A percentile compares a stretch with the other conserved stretches of the same genome.
Evolutionary conservation across 2,888 invertebrate species (phyloP).

Genomic region (Ochropacha duplaris): DNA sequence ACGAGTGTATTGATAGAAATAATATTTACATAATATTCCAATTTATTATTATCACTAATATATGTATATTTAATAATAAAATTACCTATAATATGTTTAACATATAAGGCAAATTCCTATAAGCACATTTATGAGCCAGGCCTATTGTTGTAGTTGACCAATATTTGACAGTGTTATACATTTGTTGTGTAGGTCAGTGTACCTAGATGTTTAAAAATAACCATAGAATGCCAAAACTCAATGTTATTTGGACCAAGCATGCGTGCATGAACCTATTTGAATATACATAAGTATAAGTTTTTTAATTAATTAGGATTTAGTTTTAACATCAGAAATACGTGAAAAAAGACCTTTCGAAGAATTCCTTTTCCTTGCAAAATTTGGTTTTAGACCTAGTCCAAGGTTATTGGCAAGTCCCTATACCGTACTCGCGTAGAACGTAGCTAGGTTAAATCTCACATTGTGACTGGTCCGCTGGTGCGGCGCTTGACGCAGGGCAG

Average conservation of each 20-base stretch:
- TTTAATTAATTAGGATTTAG: constrained; percentile 32
- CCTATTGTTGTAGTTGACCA: not conserved
- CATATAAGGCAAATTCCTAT: not conserved
- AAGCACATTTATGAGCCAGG: not conserved
- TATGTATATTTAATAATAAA: not conserved
- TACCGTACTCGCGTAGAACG: constrained; percentile 54
- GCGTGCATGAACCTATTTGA: constrained; percentile 63
- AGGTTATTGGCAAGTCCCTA: constrained; percentile 57
- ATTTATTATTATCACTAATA: not conserved
- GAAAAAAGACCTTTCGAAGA: not conserved
- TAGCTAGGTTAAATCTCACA: constrained; percentile 81
- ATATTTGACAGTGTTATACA: too few relatives aligned
- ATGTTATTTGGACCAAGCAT: constrained; percentile 54
- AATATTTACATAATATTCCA: not conserved
- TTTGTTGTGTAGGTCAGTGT: not conserved
- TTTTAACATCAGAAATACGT: constrained; percentile 24
- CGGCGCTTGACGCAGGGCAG: constrained; percentile 82
- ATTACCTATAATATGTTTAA: not conserved
- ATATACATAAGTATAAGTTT: constrained; percentile 28
- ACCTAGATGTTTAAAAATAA: constrained; percentile 12
- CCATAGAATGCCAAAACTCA: constrained; percentile 56
- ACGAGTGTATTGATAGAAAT: constrained; percentile 6
- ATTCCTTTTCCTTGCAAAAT: constrained; percentile 14
- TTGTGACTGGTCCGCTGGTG: constrained; percentile 83
- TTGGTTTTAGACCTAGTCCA: constrained; percentile 28